Conservation (phyloP, 2,113 vertebrate species). For the Merops nubicus region DNA sequence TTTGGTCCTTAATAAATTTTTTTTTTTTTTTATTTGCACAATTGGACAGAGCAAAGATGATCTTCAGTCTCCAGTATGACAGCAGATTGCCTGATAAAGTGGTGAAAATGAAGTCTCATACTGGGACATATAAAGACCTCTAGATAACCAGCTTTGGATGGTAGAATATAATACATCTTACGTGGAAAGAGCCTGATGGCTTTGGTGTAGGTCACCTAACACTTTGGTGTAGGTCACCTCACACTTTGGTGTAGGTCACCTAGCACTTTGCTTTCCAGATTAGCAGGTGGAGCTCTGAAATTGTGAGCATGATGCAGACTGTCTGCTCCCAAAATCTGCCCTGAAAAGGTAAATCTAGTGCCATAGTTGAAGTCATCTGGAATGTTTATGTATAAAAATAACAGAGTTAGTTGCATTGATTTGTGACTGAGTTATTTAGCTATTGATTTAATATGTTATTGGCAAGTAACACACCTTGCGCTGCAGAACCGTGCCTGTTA, state of each 20-base stretch:
- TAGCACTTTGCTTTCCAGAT: background rate
- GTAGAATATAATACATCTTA: background rate
- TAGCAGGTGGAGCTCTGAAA: background rate
- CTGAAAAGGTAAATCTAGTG: background rate
- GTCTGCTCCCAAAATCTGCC: background rate
- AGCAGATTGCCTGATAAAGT: background rate
- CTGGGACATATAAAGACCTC: background rate
- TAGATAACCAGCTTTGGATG: background rate
- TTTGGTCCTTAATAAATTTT: background rate
- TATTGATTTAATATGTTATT: background rate
- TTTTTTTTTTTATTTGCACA: background rate
- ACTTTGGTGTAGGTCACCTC: background rate
- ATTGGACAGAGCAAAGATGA: background rate
- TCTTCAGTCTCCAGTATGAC: background rate
- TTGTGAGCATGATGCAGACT: rapidly evolving
- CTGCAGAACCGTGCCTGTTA: background rate
- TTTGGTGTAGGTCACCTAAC: background rate
- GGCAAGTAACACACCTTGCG: background rate
- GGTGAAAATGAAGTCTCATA: background rate
- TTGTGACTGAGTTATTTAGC: background rate
- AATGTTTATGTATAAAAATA: background rate
- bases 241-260: background rate
- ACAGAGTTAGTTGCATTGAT: background rate
- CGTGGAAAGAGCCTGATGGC: background rate
- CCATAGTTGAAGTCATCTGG: background rate